Conservation (phyloP, 2,888 invertebrate genomes). For the Caenorhabditis japonica region DNA sequence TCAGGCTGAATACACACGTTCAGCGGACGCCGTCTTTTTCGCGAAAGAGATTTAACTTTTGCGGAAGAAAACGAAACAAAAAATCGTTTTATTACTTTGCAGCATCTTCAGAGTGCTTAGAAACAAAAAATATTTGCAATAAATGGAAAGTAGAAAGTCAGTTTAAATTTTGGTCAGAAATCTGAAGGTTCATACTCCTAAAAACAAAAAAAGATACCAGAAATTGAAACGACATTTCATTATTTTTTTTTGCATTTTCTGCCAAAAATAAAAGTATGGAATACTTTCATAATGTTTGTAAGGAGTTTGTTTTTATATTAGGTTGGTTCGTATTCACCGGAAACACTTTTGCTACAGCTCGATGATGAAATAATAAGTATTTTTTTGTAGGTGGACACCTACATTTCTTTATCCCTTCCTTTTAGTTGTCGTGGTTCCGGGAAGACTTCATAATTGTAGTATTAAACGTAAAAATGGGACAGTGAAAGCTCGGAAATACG, state of each 20-base stretch:
- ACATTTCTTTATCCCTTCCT: background rate
- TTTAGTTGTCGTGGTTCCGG: conserved; percentile 3
- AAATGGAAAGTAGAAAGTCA: too few species aligned
- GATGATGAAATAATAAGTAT: conserved; percentile 50
- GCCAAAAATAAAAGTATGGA: conserved; percentile 19
- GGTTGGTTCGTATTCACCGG: conserved; percentile 49
- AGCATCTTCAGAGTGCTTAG: conserved; percentile 18
- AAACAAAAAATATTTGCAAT: too few species aligned
- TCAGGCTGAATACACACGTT: conserved; percentile 51
- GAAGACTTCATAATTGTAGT: conserved; percentile 11
- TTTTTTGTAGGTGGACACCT: conserved; percentile 30
- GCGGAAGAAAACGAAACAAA: background rate
- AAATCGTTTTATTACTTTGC: conserved; percentile 24
- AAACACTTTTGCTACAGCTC: conserved; percentile 47
- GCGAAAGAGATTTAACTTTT: conserved; percentile 29
- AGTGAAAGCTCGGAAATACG: conserved; percentile 23
- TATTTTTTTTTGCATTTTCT: too few species aligned
- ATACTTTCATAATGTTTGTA: too few species aligned
- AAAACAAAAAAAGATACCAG: too few species aligned
- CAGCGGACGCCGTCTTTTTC: conserved; percentile 22
- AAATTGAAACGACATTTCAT: too few species aligned
- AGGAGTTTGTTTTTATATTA: conserved; percentile 50
- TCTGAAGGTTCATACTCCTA: too few species aligned
- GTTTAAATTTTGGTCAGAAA: too few species aligned
- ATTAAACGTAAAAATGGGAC: conserved; percentile 7